Base-by-base conservation (phyloP, 2,888 invertebrate species). In the Celastrina argiolus region DNA sequence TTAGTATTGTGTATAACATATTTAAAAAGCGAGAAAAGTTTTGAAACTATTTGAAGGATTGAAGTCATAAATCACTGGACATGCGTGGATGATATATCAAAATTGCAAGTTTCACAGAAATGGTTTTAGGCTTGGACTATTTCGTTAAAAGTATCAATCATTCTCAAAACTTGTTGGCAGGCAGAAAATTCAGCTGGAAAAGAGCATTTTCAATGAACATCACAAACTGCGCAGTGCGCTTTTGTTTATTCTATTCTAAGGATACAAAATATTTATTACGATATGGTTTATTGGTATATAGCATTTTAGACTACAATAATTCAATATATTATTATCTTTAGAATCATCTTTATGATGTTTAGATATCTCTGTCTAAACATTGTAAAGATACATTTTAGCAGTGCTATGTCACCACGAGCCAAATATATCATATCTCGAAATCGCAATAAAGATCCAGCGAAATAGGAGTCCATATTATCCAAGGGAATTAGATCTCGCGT, bases 401-500 rank as follows among this genome's bases (percentile, higher is more conserved):
- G 14, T 14, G 1, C 22, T 22, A 22, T 18, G 61, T 61, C 58
- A 64, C 51, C 66, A 68, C 66, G 63, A 64, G 65, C 63, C 63
- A 65, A 65, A 41, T 67, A 64, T 66, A 42, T 31, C 56, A 68
- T 65, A 66, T 65, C 63, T 63, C 63, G 39, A 66, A 68, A 68
- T 66, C 69, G 58, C 66, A 66, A 64, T 69, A 42, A 59, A 59
- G 42, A 39, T 65, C 42, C 59, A 41, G 31, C 22, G 61, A 59
- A 66, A 66, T 66, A 66, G 65, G 59, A 66, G 58, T 59, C 42
- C 56, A 66, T 86, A 89, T 89, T 88, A 84, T 82, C 77, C 78
- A 73, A 73, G 87, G 88, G 89, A 90, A 89, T 91, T 88, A 89
- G 88, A 91, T 86, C 87, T 84, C 79, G 78, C 78, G 84, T 86